Evolutionary conservation across 1,140 invertebrate genomes (phyloP).

Genomic region (Lutraria rhynchaena): DNA sequence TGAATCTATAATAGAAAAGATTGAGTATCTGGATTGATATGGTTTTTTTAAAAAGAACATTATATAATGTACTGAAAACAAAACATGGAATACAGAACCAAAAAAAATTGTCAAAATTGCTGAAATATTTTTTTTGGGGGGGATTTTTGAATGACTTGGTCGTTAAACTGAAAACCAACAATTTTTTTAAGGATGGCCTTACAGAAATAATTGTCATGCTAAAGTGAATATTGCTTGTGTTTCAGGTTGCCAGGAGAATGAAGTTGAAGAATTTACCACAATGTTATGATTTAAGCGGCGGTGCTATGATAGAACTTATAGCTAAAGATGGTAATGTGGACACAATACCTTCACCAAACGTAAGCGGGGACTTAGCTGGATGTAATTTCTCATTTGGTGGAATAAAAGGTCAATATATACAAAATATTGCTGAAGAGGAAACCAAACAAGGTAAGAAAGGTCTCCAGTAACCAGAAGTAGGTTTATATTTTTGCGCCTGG

Average conservation of each 20-base stretch:
- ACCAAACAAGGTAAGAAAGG: conserved; percentile 84
- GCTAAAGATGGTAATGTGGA: conserved; percentile 88
- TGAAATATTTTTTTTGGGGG: no score
- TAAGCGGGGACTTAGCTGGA: conserved; percentile 84
- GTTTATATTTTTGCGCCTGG: no score
- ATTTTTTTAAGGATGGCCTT: not conserved
- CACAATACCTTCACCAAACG: conserved; percentile 87
- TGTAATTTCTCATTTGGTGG: conserved; percentile 95
- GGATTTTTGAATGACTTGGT: not conserved
- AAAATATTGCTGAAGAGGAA: conserved; percentile 86
- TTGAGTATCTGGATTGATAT: no score
- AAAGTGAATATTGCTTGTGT: no score
- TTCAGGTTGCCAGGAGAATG: conserved; percentile 90
- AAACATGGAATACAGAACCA: no score
- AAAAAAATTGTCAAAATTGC: no score
- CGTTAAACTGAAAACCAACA: not conserved
- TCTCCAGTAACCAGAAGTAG: no score
- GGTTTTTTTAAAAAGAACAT: no score
- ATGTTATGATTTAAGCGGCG: conserved; percentile 89
- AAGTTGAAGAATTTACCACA: conserved; percentile 91
- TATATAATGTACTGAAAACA: no score
- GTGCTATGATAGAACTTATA: conserved; percentile 91
- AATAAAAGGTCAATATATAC: conserved; percentile 85
- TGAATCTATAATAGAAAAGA: no score
- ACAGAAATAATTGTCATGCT: not conserved